Evolutionary conservation across 2,888 invertebrate species (phyloP).

Genomic region (Cotesia congregata): DNA sequence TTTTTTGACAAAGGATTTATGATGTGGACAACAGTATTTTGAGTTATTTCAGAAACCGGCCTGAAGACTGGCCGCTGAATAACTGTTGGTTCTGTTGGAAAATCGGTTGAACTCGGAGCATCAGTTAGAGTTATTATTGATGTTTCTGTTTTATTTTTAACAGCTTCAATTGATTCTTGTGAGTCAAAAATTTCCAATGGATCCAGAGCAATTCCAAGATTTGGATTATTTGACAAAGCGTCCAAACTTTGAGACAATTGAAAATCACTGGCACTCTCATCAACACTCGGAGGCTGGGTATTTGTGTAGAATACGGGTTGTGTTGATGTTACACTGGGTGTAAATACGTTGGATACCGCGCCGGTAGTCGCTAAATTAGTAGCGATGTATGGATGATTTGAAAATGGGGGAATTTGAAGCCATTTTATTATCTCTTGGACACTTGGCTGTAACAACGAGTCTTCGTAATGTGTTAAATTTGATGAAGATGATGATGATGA

Average conservation of each 20-base stretch:
- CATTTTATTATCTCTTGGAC: conserved; percentile 58
- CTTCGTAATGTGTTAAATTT: conserved; percentile 40
- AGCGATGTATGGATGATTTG: conserved; percentile 42
- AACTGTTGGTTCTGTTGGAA: conserved; percentile 36
- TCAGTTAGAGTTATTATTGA: conserved; percentile 19
- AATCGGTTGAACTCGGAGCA: conserved; percentile 34
- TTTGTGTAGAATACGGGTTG: conserved; percentile 39
- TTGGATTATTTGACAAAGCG: neutral
- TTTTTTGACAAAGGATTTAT: conserved; percentile 56
- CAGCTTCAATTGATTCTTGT: neutral
- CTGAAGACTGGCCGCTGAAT: conserved; percentile 42
- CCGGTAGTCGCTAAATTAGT: conserved; percentile 40
- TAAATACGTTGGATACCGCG: conserved; percentile 47
- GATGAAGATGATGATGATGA: neutral
- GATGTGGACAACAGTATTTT: conserved; percentile 65
- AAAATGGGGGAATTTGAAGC: conserved; percentile 59
- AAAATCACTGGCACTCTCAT: conserved; percentile 39
- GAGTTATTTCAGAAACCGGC: conserved; percentile 58
- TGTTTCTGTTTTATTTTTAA: conserved; percentile 16
- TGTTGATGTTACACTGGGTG: conserved; percentile 54
- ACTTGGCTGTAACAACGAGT: conserved; percentile 44
- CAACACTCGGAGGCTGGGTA: conserved; percentile 7
- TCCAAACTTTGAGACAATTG: neutral
- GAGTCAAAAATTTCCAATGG: neutral
- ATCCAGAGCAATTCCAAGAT: neutral